A percentile compares a stretch with the other conserved stretches of the same genome.
phyloP scores from a whole-genome alignment of 2,888 invertebrate species.

The Mythimna pallens region DNA sequence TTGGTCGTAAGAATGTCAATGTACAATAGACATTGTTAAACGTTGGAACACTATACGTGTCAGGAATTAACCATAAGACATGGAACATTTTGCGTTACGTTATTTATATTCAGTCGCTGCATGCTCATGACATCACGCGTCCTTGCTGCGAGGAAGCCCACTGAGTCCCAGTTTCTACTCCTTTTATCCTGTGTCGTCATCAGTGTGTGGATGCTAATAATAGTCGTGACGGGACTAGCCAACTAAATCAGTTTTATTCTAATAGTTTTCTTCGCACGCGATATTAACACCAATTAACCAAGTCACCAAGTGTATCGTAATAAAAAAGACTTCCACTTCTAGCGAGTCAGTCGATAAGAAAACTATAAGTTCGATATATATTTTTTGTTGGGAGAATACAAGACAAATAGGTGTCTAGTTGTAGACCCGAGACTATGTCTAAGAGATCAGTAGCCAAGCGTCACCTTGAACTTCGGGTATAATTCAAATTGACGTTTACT shows the following conservation, averaged over 20 bases:
- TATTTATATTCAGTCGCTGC: constrained; percentile 81
- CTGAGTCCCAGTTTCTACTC: constrained; percentile 85
- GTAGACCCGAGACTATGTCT: constrained; percentile 60
- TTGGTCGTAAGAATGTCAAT: constrained; percentile 61
- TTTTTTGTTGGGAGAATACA: constrained; percentile 67
- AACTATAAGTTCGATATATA: constrained; percentile 57
- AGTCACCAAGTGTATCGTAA: constrained; percentile 66
- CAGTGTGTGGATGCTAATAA: constrained; percentile 77
- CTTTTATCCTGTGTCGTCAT: constrained; percentile 88
- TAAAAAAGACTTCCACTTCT: constrained; percentile 69
- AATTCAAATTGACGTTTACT: constrained; percentile 76
- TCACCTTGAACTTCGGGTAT: constrained; percentile 84
- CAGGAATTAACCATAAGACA: constrained; percentile 74
- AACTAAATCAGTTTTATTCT: constrained; percentile 65
- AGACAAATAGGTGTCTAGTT: constrained; percentile 62
- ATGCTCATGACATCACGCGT: constrained; percentile 86
- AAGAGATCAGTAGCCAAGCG: constrained; percentile 65
- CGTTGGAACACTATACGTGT: constrained; percentile 80
- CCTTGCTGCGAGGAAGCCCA: constrained; percentile 86
- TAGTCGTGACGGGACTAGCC: constrained; percentile 74
- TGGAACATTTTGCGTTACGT: constrained; percentile 73
- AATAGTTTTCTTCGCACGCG: constrained; percentile 54
- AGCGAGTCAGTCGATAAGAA: constrained; percentile 45
- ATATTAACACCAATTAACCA: constrained; percentile 68
- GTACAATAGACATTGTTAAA: constrained; percentile 74